Evolutionary conservation across 2,888 invertebrate species (phyloP), one percentile per base, ranked within the genome.

Genomic region (Leptopilina syphax): DNA sequence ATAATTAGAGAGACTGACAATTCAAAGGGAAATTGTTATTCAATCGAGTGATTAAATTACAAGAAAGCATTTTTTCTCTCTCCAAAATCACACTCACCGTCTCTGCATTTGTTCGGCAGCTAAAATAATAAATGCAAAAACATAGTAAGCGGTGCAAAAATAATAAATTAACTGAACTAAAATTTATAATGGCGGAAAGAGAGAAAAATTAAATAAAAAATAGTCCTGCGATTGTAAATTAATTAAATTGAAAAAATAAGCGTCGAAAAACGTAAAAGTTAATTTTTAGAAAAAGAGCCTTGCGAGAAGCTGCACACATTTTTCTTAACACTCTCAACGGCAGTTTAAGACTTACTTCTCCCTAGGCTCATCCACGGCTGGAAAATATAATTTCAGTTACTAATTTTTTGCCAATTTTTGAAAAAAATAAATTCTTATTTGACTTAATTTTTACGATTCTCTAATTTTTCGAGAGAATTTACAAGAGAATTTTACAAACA

Each of bases 331-430:
- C 67, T 81, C 81, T 76, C 7, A 60, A 80, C 79, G 80, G 79
- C 67, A 81, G 73, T 80, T 83, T 82, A 81, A 60, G 88, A 96
- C 97, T 97, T 94, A 98, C 97, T 97, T 97, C 94, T 97, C 97
- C 94, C 96, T 96, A 90, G 97, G 97, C 94, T 97, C 97, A 94
- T 98, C 98, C 94, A 97, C 97, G 93, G 98, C 98, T 98, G 95
- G 93, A 96, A 96, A 92, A 89, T 86, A 92, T 87, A 90, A 90
- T 82, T 78, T 76, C 67, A 79, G 83, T 85, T 85, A 87, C 44
- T 44, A 8, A 8, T 78, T 80, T 83, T 57, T 87, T 91, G 96
- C 97, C 67, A 50, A 57, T 81, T 73, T 18, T 67, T n/a, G 54
- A 67, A 57, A 77, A n/a, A 60, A 57, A 34, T 73, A 7, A 27